phyloP scores from a whole-genome alignment of 2,113 vertebrate genomes.

The Hippocampus comes region DNA sequence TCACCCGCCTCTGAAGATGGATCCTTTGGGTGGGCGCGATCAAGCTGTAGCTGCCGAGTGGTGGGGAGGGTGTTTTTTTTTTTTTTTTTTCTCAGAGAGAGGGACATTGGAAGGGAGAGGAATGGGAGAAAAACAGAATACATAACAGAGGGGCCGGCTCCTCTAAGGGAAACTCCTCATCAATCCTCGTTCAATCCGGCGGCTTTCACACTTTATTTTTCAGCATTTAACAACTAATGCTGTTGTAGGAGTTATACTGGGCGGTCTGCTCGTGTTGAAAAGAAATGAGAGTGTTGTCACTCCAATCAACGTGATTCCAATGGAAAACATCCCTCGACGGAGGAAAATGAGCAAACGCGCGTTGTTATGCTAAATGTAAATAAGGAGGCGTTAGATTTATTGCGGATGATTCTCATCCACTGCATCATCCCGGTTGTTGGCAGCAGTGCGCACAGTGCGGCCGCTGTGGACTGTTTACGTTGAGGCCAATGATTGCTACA shows the following conservation, averaged over 20 bases:
- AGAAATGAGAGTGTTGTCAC: slow-evolving; percentile 23
- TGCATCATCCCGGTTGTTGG: slow-evolving; percentile 58
- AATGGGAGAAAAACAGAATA: not conserved
- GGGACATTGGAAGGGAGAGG: not conserved
- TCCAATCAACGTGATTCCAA: slow-evolving; percentile 18
- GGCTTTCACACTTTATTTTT: slow-evolving; percentile 22
- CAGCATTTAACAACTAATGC: slow-evolving; percentile 31
- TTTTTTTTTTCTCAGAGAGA: not conserved
- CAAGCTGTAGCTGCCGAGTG: slow-evolving; percentile 56
- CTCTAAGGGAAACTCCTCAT: slow-evolving; percentile 12
- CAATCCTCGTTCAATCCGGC: slow-evolving; percentile 16
- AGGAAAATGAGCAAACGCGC: not conserved
- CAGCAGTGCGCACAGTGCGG: slow-evolving; percentile 21
- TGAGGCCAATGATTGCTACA: too few relatives aligned
- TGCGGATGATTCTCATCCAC: slow-evolving; percentile 33
- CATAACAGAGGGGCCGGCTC: slow-evolving; percentile 23
- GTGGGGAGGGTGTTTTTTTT: slow-evolving; percentile 30
- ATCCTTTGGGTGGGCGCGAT: slow-evolving; percentile 46
- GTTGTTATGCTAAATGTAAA: not conserved
- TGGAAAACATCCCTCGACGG: slow-evolving; percentile 5
- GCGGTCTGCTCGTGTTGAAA: slow-evolving; percentile 30
- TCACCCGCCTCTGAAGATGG: slow-evolving; percentile 29
- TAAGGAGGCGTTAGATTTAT: not conserved
- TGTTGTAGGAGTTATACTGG: slow-evolving; percentile 21
- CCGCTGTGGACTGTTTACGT: too few relatives aligned